phyloP scores from a whole-genome alignment of 2,797 vertebrate genomes.

The Eulemur rubriventer region DNA sequence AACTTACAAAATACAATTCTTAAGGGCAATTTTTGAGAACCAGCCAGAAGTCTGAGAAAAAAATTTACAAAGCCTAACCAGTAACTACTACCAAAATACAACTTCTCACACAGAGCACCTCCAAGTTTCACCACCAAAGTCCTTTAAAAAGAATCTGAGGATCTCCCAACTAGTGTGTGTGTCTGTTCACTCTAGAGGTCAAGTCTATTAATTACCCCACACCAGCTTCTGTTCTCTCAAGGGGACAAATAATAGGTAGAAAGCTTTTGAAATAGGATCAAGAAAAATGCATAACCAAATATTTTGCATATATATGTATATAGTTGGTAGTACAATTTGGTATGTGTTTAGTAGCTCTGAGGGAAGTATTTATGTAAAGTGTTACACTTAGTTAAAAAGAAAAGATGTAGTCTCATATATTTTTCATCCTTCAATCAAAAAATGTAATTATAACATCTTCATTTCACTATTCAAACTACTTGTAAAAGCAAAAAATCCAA shows the following conservation, averaged over 20 bases:
- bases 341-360: not conserved
- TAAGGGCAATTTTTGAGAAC: conserved; percentile 78
- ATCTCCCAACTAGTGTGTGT: not conserved
- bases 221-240: conserved; percentile 51
- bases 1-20: conserved; percentile 83
- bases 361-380: conserved; percentile 5
- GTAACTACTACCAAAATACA: conserved; percentile 70
- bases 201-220: conserved; percentile 63
- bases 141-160: conserved; percentile 53
- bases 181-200: conserved; percentile 48
- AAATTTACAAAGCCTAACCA: conserved; percentile 60
- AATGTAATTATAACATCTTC: conserved; percentile 27
- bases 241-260: not conserved
- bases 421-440: conserved; percentile 45
- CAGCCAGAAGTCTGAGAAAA: conserved; percentile 75
- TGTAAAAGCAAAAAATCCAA: conserved; percentile 15
- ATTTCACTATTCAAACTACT: conserved; percentile 6
- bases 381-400: not conserved
- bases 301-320: not conserved
- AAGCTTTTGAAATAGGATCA: conserved; percentile 21
- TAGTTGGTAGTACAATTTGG: not conserved
- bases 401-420: not conserved
- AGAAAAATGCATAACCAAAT: not conserved
- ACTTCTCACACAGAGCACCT: conserved; percentile 29
- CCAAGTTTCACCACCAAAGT: conserved; percentile 3